A percentile compares a stretch with the other conserved stretches of the same genome.
phyloP scores from a whole-genome alignment of 2,113 vertebrate species.

The Anseranas semipalmata region DNA sequence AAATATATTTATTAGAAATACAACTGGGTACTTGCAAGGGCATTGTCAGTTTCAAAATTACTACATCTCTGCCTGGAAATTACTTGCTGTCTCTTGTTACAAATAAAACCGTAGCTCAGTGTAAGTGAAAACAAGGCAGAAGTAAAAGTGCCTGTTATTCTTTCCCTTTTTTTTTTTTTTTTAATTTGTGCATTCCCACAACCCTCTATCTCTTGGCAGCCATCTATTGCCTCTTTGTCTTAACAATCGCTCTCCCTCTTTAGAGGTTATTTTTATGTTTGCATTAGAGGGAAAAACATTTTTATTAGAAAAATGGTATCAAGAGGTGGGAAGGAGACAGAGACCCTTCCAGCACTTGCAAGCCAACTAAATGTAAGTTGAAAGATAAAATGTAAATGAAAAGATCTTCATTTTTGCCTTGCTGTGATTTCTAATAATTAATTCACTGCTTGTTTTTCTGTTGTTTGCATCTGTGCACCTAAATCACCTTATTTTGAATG shows the following conservation, averaged over 20 bases:
- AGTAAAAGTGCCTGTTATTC: background rate
- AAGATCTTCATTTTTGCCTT: background rate
- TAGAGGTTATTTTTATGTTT: background rate
- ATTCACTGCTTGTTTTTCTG: background rate
- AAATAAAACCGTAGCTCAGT: background rate
- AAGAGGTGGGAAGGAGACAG: background rate
- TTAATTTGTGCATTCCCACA: background rate
- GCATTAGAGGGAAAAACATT: background rate
- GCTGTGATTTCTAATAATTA: background rate
- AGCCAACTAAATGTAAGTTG: background rate
- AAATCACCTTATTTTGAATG: background rate
- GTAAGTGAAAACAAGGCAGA: background rate
- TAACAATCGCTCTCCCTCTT: background rate
- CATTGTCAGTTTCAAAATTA: conserved; percentile 14
- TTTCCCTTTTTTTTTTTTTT: background rate
- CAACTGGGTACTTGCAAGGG: background rate
- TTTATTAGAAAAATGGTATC: background rate
- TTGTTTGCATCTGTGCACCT: fast-evolving
- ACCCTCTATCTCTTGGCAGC: background rate
- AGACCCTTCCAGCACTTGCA: background rate
- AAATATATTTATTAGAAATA: background rate
- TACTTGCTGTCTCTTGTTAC: background rate
- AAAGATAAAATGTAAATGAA: background rate
- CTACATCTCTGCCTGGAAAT: background rate
- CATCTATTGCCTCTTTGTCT: background rate